Base-by-base conservation (phyloP, 2,113 vertebrate species). In the Hepsetus odoe region DNA sequence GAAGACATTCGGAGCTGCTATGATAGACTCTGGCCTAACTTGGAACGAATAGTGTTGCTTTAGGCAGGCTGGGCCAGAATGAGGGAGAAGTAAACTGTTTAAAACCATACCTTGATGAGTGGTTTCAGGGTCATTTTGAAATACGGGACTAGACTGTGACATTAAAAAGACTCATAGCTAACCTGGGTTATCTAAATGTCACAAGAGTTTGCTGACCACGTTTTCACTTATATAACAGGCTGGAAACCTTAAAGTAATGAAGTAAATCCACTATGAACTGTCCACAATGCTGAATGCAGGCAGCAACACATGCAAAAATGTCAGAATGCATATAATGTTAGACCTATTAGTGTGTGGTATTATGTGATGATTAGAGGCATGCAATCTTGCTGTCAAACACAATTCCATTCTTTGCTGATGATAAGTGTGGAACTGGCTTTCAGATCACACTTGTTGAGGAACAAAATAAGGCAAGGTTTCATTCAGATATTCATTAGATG, bases 1-100 rank as follows among this genome's bases (percentile, higher is more conserved):
- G 56, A 51, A 73, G 40, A 62, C 61, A 58, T 18, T 71, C 66
- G 79, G 80, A 80, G 40, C 56, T 22, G 56, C 59, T 65, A 61
- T 73, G 72, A 64, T 71, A 32, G 67, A 51, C 49, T 74, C 33
- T 49, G 61, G 72, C 70, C 30, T 30, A 46, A 74, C 68, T 82
- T 83, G 84, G 82, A 83, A n/a, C 4, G 38, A 26, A 11, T 20
- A 8, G 40, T 84, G 80, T 84, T 84, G 77, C 59, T 80, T 84
- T 82, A 77, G 76, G 82, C 74, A 74, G 22, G 18, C 35, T 22
- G 18, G 24, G 33, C 22, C 64, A 49, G 28, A 66, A 58, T 64
- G 30, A 77, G 51, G 55, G 65, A 69, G 67, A 68, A 16, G 64
- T 61, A 76, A 56, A 74, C 81, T 79, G 72, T 74, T 62, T 73